Percentiles rank a stretch among this genome's conserved stretches.
Evolutionary conservation across 2,113 vertebrate genomes (phyloP).

Genomic region (Pionites leucogaster): DNA sequence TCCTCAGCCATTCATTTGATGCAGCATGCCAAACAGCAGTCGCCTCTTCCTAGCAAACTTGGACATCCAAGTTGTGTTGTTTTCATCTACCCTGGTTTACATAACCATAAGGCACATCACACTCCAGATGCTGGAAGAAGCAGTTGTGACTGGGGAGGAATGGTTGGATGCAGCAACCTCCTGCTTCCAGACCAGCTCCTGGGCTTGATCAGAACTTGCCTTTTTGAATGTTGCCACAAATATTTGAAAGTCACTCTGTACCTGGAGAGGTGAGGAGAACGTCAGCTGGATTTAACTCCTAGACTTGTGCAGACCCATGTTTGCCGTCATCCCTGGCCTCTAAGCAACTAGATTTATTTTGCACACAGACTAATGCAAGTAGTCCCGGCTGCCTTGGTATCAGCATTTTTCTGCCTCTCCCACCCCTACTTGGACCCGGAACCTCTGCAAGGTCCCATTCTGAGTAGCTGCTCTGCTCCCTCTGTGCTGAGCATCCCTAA

Average conservation of each 20-base stretch:
- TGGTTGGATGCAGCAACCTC: not conserved
- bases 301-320: not conserved
- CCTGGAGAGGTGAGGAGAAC: not conserved
- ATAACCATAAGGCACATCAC: not conserved
- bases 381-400: not conserved
- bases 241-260: not conserved
- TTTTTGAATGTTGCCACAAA: not conserved
- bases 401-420: not conserved
- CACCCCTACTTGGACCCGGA: not conserved
- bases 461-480: not conserved
- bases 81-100: not conserved
- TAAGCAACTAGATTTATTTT: not conserved
- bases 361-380: no score
- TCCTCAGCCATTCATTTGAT: not conserved
- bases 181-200: not conserved
- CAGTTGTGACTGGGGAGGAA: not conserved
- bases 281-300: not conserved
- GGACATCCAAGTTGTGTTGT: not conserved
- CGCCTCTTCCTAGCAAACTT: not conserved
- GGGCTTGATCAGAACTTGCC: not conserved
- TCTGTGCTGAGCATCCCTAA: slow-evolving; percentile 33
- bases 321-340: not conserved
- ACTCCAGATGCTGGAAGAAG: not conserved
- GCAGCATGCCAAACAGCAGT: not conserved
- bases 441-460: not conserved